Percentiles rank a stretch among this genome's conserved stretches.
phyloP scores from a whole-genome alignment of 2,113 vertebrate genomes.

The Embiotoca jacksoni region DNA sequence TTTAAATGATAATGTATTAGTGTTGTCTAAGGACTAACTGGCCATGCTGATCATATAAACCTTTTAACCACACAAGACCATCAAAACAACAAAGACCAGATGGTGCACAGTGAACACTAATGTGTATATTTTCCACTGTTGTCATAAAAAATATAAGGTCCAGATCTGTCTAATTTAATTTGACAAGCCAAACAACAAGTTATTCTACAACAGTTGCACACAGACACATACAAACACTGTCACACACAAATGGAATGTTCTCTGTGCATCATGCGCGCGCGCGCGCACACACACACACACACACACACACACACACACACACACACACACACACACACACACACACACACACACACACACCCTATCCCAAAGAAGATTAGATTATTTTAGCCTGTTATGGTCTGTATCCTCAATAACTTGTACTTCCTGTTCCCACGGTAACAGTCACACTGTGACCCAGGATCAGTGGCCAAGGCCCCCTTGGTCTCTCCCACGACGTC shows the following conservation, averaged over 20 bases:
- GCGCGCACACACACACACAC: conserved; percentile 1
- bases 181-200: conserved; percentile 20
- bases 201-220: background rate
- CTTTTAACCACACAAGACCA: background rate
- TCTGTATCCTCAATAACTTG: conserved; percentile 70
- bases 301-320: conserved; percentile 9
- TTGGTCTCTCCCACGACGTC: conserved; percentile 49
- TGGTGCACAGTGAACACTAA: conserved; percentile 27
- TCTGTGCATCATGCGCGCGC: background rate
- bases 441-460: conserved; percentile 48
- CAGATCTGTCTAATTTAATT: conserved; percentile 18
- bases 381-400: conserved; percentile 74
- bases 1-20: too few relatives aligned
- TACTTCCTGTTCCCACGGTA: conserved; percentile 83
- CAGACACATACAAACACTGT: background rate
- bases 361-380: conserved; percentile 64
- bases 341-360: conserved; percentile 32
- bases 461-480: conserved; percentile 57
- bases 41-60: background rate
- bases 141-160: conserved; percentile 8
- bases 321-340: conserved; percentile 8
- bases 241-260: background rate
- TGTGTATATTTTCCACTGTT: conserved; percentile 26
- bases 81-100: conserved; percentile 27
- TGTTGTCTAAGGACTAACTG: background rate